Evolutionary conservation across 2,888 invertebrate species (phyloP).

Genomic region (Cephus runcator): DNA sequence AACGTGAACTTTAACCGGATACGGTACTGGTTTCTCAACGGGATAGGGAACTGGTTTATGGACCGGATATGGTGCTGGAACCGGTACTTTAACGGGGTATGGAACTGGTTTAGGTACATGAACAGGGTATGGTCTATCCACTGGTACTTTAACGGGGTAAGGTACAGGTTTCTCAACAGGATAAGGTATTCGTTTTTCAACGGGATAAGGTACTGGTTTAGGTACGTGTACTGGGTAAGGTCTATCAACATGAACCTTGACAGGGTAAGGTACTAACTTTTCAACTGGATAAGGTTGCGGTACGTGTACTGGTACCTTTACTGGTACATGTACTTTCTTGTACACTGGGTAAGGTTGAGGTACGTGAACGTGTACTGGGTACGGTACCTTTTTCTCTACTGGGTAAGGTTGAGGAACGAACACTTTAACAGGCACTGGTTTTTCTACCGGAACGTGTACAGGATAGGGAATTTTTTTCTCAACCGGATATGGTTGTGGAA

Average conservation of each 20-base stretch:
- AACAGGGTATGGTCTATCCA: conserved; percentile 67
- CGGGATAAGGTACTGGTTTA: conserved; percentile 76
- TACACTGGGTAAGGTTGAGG: conserved; percentile 81
- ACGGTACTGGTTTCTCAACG: conserved; percentile 74
- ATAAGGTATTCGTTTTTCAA: conserved; percentile 81
- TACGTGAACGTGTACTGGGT: conserved; percentile 77
- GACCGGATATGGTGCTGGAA: conserved; percentile 77
- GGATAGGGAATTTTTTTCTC: conserved; percentile 79
- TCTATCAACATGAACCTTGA: conserved; percentile 68
- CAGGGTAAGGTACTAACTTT: conserved; percentile 77
- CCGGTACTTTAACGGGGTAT: conserved; percentile 66
- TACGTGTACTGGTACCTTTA: conserved; percentile 77
- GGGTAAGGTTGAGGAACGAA: conserved; percentile 83
- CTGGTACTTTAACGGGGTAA: conserved; percentile 72
- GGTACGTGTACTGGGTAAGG: conserved; percentile 78
- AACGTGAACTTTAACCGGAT: conserved; percentile 68
- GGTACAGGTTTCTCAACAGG: conserved; percentile 78
- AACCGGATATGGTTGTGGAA: conserved; percentile 82
- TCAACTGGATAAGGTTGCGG: conserved; percentile 80
- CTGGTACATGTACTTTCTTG: conserved; percentile 71
- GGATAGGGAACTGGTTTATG: conserved; percentile 75
- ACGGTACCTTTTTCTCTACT: conserved; percentile 75
- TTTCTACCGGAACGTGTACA: conserved; percentile 73
- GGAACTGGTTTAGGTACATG: conserved; percentile 57
- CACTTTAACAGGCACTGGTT: conserved; percentile 78